Evolutionary conservation across 2,113 vertebrate genomes (phyloP).

Genomic region (Sminthopsis crassicaudata): DNA sequence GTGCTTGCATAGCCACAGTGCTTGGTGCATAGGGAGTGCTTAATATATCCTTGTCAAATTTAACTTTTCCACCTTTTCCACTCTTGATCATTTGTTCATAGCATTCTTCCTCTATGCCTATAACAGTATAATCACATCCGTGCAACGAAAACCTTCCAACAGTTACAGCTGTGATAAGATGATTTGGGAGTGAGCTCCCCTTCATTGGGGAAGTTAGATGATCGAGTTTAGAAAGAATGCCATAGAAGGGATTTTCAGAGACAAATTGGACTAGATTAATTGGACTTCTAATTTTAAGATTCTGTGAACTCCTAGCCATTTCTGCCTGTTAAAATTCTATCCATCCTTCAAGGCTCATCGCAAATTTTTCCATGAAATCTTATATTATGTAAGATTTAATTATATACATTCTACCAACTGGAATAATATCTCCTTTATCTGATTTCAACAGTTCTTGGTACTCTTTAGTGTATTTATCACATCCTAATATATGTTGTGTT

Average conservation of each 20-base stretch:
- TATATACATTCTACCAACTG: not conserved
- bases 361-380: not conserved
- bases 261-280: not conserved
- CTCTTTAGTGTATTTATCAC: not conserved
- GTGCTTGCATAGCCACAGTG: not conserved
- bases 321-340: not conserved
- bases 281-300: not conserved
- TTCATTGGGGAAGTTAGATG: not conserved
- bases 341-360: not conserved
- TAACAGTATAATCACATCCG: not conserved
- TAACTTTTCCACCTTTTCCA: not conserved
- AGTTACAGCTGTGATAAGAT: not conserved
- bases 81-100: not conserved
- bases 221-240: not conserved
- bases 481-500: not conserved
- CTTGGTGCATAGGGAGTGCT: not conserved
- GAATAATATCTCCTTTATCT: not conserved
- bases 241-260: not conserved
- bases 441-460: not conserved
- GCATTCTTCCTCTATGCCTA: not conserved
- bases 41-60: not conserved
- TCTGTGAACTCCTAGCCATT: not conserved
- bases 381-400: no score
- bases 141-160: not conserved
- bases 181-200: not conserved